phyloP scores from a whole-genome alignment of 1,140 invertebrate genomes.

The Chelonus insularis region DNA sequence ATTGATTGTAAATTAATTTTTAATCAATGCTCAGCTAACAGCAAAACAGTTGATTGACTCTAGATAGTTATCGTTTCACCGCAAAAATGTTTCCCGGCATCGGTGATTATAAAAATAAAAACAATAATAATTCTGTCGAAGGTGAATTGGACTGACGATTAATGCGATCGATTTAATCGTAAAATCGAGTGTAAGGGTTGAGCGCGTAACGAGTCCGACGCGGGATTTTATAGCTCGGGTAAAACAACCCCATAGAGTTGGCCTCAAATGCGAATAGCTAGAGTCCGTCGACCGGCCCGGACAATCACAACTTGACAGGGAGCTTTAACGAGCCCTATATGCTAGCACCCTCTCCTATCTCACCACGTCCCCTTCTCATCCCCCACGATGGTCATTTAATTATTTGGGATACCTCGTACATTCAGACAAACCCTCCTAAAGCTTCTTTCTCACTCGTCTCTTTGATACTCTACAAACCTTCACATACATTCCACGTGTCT shows the following conservation, averaged over 20 bases:
- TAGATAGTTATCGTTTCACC: too few relatives aligned
- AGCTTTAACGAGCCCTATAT: slow-evolving; percentile 60
- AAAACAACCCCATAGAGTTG: slow-evolving; percentile 41
- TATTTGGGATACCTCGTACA: slow-evolving; percentile 58
- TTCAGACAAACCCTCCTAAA: slow-evolving; percentile 25
- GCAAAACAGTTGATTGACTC: too few relatives aligned
- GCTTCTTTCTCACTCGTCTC: slow-evolving; percentile 26
- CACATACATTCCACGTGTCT: slow-evolving; percentile 39
- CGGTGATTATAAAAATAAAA: neutral
- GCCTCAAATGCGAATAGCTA: slow-evolving; percentile 32
- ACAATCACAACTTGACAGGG: slow-evolving; percentile 60
- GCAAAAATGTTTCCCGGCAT: too few relatives aligned
- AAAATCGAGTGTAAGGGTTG: slow-evolving; percentile 37
- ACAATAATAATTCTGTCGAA: slow-evolving; percentile 6
- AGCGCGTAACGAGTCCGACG: slow-evolving; percentile 26
- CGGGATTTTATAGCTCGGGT: slow-evolving; percentile 51
- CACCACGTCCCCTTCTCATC: slow-evolving; percentile 32
- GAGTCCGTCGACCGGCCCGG: slow-evolving; percentile 42
- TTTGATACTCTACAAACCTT: slow-evolving; percentile 17
- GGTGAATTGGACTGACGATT: slow-evolving; percentile 30
- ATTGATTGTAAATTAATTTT: too few relatives aligned
- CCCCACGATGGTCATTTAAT: slow-evolving; percentile 58
- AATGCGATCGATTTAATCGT: slow-evolving; percentile 52
- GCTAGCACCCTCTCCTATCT: slow-evolving; percentile 38
- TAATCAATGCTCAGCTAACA: too few relatives aligned